A percentile compares a stretch with the other conserved stretches of the same genome.
phyloP scores from a whole-genome alignment of 2,888 invertebrate species.

The Yponomeuta cagnagella region DNA sequence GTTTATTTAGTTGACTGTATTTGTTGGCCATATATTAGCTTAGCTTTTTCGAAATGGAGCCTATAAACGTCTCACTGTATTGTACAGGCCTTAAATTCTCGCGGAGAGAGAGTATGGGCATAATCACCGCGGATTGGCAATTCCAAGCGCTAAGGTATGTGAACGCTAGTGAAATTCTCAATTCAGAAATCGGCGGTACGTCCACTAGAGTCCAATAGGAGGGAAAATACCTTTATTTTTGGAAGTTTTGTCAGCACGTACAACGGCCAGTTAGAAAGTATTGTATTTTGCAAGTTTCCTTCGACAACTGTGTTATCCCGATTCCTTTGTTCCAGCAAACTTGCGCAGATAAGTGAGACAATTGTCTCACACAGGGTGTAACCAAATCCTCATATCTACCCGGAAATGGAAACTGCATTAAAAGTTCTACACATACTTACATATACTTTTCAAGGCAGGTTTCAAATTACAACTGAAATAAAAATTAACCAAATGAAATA shows the following conservation, averaged over 20 bases:
- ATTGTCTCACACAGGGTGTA: neutral
- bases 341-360: neutral
- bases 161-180: no score
- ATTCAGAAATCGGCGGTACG: neutral
- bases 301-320: neutral
- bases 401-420: no score
- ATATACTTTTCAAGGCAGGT: no score
- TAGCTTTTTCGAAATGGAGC: neutral
- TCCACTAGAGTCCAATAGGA: neutral
- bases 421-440: no score
- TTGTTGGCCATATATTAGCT: neutral
- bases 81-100: no score
- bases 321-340: neutral
- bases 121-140: no score
- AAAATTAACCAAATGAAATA: no score
- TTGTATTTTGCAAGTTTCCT: neutral
- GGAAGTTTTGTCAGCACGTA: neutral
- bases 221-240: neutral
- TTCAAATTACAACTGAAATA: no score
- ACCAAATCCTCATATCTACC: no score
- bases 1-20: neutral
- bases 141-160: no score
- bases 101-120: no score
- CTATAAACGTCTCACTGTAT: no score
- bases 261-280: neutral